phyloP scores from a whole-genome alignment of 2,888 invertebrate genomes.

The Plutella xylostella region DNA sequence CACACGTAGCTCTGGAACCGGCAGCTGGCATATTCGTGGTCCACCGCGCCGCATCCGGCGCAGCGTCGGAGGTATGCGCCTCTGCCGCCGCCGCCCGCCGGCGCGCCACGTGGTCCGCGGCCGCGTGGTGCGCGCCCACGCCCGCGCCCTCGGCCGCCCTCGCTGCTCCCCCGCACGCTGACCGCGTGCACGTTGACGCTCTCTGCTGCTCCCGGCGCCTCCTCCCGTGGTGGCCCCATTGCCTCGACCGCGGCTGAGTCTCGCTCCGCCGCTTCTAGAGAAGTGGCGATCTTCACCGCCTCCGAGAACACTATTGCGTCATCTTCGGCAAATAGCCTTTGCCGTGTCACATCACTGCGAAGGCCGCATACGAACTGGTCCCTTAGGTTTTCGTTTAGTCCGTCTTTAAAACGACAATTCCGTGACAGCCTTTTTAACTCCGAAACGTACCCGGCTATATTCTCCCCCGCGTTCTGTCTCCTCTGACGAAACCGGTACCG shows the following conservation, averaged over 20 bases:
- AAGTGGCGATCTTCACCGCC: not conserved
- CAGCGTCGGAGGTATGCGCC: too few relatives aligned
- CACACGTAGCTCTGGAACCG: not conserved
- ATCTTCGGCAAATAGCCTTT: not conserved
- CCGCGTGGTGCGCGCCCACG: too few relatives aligned
- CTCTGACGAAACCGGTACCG: not conserved
- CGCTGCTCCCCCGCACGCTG: not conserved
- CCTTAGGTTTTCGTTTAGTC: not conserved
- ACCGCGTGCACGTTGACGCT: too few relatives aligned
- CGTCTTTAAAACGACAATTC: not conserved
- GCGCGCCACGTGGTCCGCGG: too few relatives aligned
- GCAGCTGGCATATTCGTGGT: not conserved
- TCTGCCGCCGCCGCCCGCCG: too few relatives aligned
- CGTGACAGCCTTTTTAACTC: not conserved
- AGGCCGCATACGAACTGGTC: not conserved
- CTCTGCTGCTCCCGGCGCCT: too few relatives aligned
- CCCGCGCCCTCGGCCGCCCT: too few relatives aligned
- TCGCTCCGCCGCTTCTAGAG: conserved; percentile 1
- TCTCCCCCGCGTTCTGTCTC: not conserved
- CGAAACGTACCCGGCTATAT: not conserved
- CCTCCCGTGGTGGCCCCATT: too few relatives aligned
- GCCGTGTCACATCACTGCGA: not conserved
- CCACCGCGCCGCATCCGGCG: not conserved
- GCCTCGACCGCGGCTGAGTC: not conserved
- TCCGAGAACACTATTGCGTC: too few relatives aligned